Evolutionary conservation across 2,888 invertebrate species (phyloP).

Genomic region (Drosophila histrio): DNA sequence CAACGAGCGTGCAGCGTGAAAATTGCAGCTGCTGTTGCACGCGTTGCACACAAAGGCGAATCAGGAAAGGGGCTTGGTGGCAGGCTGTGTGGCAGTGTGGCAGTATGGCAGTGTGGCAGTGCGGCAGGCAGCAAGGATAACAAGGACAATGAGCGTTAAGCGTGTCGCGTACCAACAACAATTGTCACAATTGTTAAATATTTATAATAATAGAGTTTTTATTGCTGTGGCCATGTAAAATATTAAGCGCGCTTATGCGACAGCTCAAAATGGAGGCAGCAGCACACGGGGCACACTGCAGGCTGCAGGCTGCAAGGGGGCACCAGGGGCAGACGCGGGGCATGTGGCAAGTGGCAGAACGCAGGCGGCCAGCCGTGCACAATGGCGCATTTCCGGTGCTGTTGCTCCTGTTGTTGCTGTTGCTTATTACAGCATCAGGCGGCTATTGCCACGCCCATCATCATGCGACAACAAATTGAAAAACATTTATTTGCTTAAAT

Average conservation of each 20-base stretch:
- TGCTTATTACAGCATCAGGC: slow-evolving; percentile 36
- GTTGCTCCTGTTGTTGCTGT: slow-evolving; percentile 8
- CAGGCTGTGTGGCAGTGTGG: not conserved
- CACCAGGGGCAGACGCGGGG: too few relatives aligned
- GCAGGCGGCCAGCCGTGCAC: slow-evolving; percentile 50
- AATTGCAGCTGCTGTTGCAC: slow-evolving; percentile 67
- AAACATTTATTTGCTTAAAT: slow-evolving; percentile 72
- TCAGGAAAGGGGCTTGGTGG: not conserved
- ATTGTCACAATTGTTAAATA: slow-evolving; percentile 80
- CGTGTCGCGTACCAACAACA: slow-evolving; percentile 68
- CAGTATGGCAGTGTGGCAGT: not conserved
- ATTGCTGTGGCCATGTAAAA: slow-evolving; percentile 69
- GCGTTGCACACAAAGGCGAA: slow-evolving; percentile 28
- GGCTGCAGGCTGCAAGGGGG: not conserved
- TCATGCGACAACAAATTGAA: slow-evolving; percentile 56
- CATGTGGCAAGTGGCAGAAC: slow-evolving; percentile 20
- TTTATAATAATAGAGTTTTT: slow-evolving; percentile 77
- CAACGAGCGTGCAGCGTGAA: slow-evolving; percentile 74
- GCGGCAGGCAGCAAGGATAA: slow-evolving; percentile 23
- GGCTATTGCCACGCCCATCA: slow-evolving; percentile 27
- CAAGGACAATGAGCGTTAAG: slow-evolving; percentile 65
- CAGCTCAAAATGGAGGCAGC: slow-evolving; percentile 26
- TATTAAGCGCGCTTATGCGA: slow-evolving; percentile 70
- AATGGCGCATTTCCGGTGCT: slow-evolving; percentile 59
- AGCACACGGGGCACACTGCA: not conserved